Evolutionary conservation across 2,797 vertebrate species (phyloP), one percentile per base, ranked within the genome.

Genomic region (Anguilla megastoma): DNA sequence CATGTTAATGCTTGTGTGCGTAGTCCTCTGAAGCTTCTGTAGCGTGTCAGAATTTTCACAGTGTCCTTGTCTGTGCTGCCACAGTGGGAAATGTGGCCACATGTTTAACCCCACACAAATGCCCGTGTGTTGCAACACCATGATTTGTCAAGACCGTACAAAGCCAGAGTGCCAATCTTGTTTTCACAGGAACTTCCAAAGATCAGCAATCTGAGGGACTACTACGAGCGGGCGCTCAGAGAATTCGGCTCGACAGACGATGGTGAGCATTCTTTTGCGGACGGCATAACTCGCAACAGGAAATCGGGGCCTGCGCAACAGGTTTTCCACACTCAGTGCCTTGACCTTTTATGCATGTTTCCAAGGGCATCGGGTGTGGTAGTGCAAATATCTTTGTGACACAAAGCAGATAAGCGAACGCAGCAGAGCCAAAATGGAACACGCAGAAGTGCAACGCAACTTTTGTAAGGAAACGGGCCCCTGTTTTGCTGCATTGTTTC

Each of bases 201-300:
- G 92, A 98, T 99, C 93, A 93, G 90, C 89, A 91, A 94, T 88
- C 93, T 99, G 91, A 96, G 98, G 90, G 97, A 99, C 86, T 98
- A 95, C 93, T 99, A 98, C 0, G 98, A 99, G 94, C 96, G 97
- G 84, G 98, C 96, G 5, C 94, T 99, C 93, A 96, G 98, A 90
- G 98, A 99, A 91, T 99, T 99, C 48, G 98, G 98, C 90, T 95
- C 97, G 79, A 89, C 91, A 4, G 96, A 97, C 87, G 96, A 97
- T 0, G 97, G 98, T 99, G 93, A 96, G 95, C 85, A 10, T 48
- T 45, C 16, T 36, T 10, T 9, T 41, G 52, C 21, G 54, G 45
- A 86, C n/a, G 2, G 12, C 21, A 16, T 16, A 36, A 36, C 76
- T 66, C 27, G 10, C 41, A 58, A 27, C 1, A 48, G 24, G 56